Conservation (phyloP, 2,888 invertebrate species). For the Rhimphoctona megacephalus region DNA sequence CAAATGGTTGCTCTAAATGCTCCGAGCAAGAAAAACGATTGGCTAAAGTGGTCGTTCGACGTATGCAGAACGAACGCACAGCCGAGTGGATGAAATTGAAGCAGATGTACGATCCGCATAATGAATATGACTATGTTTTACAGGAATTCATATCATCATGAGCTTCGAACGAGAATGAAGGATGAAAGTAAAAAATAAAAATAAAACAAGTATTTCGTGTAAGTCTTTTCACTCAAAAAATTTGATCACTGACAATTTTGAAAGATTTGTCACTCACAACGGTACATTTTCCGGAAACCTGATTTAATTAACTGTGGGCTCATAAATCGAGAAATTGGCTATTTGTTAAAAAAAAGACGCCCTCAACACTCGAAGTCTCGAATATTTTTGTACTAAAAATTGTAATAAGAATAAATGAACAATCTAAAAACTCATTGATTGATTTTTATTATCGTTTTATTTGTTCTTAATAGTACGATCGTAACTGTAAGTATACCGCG, state of each 20-base stretch:
- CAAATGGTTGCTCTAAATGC: constrained; percentile 69
- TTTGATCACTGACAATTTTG: not conserved
- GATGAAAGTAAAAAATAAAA: not conserved
- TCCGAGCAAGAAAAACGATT: constrained; percentile 61
- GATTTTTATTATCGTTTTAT: not conserved
- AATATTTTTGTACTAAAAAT: constrained; percentile 23
- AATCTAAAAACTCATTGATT: not conserved
- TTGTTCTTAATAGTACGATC: not conserved
- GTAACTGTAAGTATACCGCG: not conserved
- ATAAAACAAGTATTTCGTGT: not conserved
- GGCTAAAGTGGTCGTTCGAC: constrained; percentile 55
- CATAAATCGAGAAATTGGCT: too few relatives aligned
- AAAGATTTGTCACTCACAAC: not conserved
- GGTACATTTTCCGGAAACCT: not conserved
- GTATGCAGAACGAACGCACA: constrained; percentile 59
- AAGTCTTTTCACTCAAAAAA: not conserved
- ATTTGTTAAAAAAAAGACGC: too few relatives aligned
- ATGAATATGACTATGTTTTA: constrained; percentile 28
- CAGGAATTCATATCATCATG: constrained; percentile 12
- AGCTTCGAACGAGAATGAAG: not conserved
- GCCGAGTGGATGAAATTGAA: constrained; percentile 65
- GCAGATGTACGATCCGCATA: constrained; percentile 70
- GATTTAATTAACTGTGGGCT: too few relatives aligned
- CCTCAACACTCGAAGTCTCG: too few relatives aligned
- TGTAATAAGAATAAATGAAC: constrained; percentile 18